phyloP scores from a whole-genome alignment of 2,113 vertebrate genomes.

The Telmatochromis bifrenatus region DNA sequence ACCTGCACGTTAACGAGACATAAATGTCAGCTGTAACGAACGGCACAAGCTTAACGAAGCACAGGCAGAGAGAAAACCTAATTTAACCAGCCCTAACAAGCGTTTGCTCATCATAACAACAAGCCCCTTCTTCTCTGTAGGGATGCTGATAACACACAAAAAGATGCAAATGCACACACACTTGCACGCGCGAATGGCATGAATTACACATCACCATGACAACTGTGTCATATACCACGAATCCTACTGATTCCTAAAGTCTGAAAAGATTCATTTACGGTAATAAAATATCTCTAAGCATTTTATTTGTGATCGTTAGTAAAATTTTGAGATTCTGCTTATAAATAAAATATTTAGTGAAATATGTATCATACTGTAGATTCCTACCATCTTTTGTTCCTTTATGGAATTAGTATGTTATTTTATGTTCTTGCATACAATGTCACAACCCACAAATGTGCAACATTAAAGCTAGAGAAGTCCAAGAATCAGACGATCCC shows the following conservation, averaged over 20 bases:
- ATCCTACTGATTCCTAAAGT: not conserved
- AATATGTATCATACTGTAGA: not conserved
- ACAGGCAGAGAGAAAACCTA: not conserved
- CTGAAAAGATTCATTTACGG: not conserved
- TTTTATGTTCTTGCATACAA: not conserved
- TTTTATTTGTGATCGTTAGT: not conserved
- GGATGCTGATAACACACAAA: not conserved
- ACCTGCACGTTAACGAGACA: slow-evolving; percentile 68
- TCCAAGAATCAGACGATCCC: not conserved
- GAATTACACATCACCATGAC: not conserved
- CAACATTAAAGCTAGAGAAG: not conserved
- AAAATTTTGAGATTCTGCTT: not conserved
- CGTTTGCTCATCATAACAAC: not conserved
- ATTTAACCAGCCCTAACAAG: slow-evolving; percentile 10
- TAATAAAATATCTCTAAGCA: not conserved
- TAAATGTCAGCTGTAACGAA: not conserved
- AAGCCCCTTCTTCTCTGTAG: not conserved
- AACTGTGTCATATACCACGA: not conserved
- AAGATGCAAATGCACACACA: not conserved
- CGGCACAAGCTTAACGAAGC: not conserved
- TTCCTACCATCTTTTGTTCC: not conserved
- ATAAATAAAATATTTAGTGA: not conserved
- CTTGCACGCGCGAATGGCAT: not conserved
- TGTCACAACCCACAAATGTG: not conserved
- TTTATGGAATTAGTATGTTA: not conserved